Conservation (phyloP, 2,888 invertebrate genomes). For the Parnassius mnemosyne region DNA sequence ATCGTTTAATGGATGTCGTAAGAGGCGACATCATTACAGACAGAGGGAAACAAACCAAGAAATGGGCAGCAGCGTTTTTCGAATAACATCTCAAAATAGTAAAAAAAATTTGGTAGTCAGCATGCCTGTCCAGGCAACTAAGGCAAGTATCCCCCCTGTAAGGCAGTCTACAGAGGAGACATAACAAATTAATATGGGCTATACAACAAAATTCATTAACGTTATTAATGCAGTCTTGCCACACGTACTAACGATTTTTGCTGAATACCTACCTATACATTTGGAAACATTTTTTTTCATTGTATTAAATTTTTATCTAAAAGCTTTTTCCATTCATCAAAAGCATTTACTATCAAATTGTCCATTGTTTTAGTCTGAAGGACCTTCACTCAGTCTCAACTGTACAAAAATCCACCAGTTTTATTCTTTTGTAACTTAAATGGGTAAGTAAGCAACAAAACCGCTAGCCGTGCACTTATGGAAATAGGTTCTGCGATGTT, state of each 20-base stretch:
- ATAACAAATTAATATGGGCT: too few species aligned
- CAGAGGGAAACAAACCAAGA: too few species aligned
- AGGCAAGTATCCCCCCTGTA: too few species aligned
- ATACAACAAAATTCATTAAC: constrained; percentile 4
- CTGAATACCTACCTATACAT: constrained; percentile 15
- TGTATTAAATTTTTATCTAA: constrained; percentile 5
- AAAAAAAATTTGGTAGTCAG: too few species aligned
- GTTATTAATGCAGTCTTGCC: constrained; percentile 11
- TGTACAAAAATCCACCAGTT: background rate
- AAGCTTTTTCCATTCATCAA: background rate
- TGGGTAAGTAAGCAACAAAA: background rate
- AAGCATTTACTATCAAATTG: background rate
- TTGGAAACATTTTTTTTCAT: constrained; percentile 10
- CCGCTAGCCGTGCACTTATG: background rate
- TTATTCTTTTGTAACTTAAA: background rate
- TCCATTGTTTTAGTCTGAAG: constrained; percentile 1
- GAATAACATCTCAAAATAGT: too few species aligned
- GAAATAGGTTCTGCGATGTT: too few species aligned
- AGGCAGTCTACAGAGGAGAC: too few species aligned
- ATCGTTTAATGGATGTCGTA: too few species aligned
- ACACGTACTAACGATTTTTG: constrained; percentile 6
- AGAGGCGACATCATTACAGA: too few species aligned
- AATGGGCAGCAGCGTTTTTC: too few species aligned
- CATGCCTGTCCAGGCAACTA: too few species aligned
- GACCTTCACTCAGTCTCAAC: background rate